These are phyloP conservation scores for Origma solitaria DNA, from an alignment of 2,113 vertebrate genomes.

Conservation along the genomic window DNA sequence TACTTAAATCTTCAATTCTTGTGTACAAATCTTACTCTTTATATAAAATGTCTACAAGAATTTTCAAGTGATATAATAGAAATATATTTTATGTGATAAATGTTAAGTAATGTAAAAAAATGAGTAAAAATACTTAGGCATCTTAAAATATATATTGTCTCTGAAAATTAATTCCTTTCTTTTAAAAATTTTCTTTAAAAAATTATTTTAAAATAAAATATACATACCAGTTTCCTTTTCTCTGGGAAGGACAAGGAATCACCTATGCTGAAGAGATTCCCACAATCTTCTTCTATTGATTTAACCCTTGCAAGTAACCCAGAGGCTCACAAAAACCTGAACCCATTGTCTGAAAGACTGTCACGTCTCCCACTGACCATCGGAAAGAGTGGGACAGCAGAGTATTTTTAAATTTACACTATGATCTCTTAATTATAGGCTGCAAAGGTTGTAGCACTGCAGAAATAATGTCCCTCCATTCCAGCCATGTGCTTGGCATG, in stretches of 20 bases:
- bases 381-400: neutral
- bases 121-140: neutral
- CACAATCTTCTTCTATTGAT: neutral
- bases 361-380: neutral
- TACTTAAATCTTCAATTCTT: neutral
- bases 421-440: neutral
- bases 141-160: neutral
- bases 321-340: neutral
- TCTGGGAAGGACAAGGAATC: neutral
- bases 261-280: neutral
- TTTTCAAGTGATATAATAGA: neutral
- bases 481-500: neutral
- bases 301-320: neutral
- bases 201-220: too few relatives aligned
- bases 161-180: neutral
- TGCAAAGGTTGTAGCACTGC: neutral
- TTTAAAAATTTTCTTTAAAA: too few relatives aligned
- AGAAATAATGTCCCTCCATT: neutral
- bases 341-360: neutral
- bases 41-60: neutral
- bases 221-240: neutral
- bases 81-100: neutral
- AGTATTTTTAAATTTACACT: neutral
- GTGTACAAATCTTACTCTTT: neutral
- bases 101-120: neutral